Percentiles rank a stretch among this genome's conserved stretches.
Conservation (phyloP, 2,888 invertebrate genomes). For the Andrena praecox region DNA sequence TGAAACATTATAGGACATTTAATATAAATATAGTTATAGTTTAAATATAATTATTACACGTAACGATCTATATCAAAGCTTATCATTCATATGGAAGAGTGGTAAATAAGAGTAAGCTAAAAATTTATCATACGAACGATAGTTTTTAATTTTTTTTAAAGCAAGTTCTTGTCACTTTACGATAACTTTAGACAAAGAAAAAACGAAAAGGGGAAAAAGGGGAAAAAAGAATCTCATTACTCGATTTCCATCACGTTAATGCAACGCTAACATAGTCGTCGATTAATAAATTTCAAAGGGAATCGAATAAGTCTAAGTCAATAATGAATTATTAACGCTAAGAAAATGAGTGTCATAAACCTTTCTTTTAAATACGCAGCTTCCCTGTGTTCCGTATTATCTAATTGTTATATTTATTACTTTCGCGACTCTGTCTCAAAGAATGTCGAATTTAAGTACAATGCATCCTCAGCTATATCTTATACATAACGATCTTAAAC, state of each 20-base stretch:
- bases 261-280: neutral
- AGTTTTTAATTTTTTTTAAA: conserved; percentile 15
- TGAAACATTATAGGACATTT: conserved; percentile 41
- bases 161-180: conserved; percentile 24
- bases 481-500: conserved; percentile 26
- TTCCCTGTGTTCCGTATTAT: conserved; percentile 25
- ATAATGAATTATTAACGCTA: conserved; percentile 39
- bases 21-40: conserved; percentile 47
- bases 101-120: conserved; percentile 13
- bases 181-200: neutral
- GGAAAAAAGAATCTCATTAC: neutral
- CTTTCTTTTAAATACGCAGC: conserved; percentile 24
- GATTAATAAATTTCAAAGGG: conserved; percentile 24
- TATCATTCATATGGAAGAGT: conserved; percentile 28
- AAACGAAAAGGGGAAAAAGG: neutral
- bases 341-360: conserved; percentile 19
- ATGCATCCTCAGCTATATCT: neutral
- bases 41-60: conserved; percentile 41
- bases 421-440: conserved; percentile 11
- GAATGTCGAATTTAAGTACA: conserved; percentile 15
- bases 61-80: conserved; percentile 43
- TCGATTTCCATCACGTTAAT: conserved; percentile 9
- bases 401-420: conserved; percentile 24
- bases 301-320: conserved; percentile 43
- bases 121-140: conserved; percentile 28